These are phyloP conservation scores for Echinarachnius parma DNA, from an alignment of 53 echinoderm and acorn worm genomes.

Conservation along the genomic window DNA sequence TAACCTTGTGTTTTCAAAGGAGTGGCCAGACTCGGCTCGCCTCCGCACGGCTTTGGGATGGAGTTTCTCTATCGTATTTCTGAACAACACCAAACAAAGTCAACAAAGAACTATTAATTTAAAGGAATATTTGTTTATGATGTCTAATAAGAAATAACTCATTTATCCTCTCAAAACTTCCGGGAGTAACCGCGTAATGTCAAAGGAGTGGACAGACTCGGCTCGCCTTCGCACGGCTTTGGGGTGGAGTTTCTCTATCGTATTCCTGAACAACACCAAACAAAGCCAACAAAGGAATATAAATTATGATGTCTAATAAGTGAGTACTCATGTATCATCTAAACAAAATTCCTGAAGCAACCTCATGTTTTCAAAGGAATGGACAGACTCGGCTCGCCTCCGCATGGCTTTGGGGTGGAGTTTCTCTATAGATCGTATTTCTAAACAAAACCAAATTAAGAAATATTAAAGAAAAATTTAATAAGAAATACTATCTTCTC, in stretches of 20 bases:
- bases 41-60: conserved; percentile 51
- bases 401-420: conserved; percentile 52
- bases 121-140: too few relatives aligned
- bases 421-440: conserved; percentile 89
- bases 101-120: too few relatives aligned
- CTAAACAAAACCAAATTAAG: too few relatives aligned
- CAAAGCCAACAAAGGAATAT: too few relatives aligned
- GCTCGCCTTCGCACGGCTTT: conserved; percentile 42
- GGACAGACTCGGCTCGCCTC: conserved; percentile 44
- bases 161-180: conserved; percentile 83
- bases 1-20: conserved; percentile 47
- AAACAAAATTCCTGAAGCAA: conserved; percentile 87
- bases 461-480: too few relatives aligned
- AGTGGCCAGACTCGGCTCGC: conserved; percentile 40
- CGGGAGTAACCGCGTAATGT: conserved; percentile 53
- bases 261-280: conserved; percentile 80
- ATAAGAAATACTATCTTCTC: too few relatives aligned
- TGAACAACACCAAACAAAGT: too few relatives aligned
- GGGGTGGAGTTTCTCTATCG: conserved; percentile 80
- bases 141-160: too few relatives aligned
- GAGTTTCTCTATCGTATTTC: conserved; percentile 83
- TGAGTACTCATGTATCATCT: too few relatives aligned
- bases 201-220: conserved; percentile 41
- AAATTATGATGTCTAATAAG: too few relatives aligned
- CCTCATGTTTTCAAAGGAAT: conserved; percentile 41